Conservation (phyloP, 2,113 vertebrate genomes). For the Zapornia atra region DNA sequence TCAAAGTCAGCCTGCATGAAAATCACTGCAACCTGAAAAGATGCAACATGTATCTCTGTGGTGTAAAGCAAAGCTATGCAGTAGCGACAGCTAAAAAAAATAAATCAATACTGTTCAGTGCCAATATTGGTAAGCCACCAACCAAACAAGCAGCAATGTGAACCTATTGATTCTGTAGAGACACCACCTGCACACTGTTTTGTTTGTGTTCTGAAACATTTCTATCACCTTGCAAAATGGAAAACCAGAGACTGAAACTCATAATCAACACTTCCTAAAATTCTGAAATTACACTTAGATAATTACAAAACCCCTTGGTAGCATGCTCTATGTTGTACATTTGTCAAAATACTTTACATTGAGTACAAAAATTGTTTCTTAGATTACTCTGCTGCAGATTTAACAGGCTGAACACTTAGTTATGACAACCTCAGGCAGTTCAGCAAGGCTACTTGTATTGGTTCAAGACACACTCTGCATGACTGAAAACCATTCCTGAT, state of each 20-base stretch:
- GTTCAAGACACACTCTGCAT: neutral
- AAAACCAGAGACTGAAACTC: neutral
- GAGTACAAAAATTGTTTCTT: neutral
- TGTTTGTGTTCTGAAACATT: neutral
- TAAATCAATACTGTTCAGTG: slow-evolving; percentile 16
- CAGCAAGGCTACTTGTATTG: neutral
- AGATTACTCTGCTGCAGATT: neutral
- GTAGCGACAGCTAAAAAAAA: neutral
- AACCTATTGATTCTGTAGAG: neutral
- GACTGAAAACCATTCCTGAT: neutral
- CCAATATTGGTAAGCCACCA: slow-evolving; percentile 3
- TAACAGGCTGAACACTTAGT: neutral
- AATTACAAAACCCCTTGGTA: neutral
- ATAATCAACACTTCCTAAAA: neutral
- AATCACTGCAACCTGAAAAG: neutral
- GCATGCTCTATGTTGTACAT: neutral
- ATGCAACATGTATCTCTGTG: neutral
- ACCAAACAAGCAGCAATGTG: neutral
- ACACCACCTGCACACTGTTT: neutral
- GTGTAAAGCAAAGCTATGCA: neutral
- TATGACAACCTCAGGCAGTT: neutral
- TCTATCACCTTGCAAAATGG: neutral
- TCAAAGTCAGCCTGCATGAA: neutral
- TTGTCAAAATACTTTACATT: neutral
- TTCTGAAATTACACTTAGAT: neutral